phyloP scores from a whole-genome alignment of 2,113 vertebrate species.

The Trachemys scripta region DNA sequence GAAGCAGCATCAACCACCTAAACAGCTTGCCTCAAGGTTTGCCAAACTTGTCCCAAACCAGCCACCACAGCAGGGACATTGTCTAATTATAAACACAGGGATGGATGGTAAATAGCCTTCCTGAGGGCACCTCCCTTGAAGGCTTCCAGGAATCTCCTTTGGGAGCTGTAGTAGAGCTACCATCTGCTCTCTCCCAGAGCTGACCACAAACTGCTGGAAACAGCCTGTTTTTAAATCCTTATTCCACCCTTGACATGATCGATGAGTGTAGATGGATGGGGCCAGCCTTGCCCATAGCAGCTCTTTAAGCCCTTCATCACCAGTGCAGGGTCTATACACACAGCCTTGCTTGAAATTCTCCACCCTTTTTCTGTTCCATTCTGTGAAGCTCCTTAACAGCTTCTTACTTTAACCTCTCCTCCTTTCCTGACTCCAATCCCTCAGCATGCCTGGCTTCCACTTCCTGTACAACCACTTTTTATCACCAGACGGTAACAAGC shows the following conservation, averaged over 20 bases:
- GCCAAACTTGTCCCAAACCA: neutral
- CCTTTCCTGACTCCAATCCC: neutral
- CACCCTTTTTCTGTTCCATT: neutral
- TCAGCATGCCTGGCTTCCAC: conserved; percentile 15
- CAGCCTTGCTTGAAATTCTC: neutral
- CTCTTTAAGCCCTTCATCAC: neutral
- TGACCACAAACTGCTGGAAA: neutral
- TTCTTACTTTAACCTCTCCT: neutral
- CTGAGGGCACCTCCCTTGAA: neutral
- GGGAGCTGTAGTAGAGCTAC: neutral
- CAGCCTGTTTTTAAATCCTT: neutral
- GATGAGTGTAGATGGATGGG: neutral
- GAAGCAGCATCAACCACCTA: neutral
- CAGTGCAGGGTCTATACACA: neutral
- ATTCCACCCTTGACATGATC: neutral
- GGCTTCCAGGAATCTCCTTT: neutral
- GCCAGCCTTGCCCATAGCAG: neutral
- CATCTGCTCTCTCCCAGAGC: neutral
- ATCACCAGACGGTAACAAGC: conserved; percentile 63
- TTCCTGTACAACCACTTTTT: neutral
- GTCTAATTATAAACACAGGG: neutral
- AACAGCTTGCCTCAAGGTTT: neutral
- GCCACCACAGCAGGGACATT: neutral
- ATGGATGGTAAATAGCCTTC: neutral
- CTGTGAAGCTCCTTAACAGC: neutral